Percentiles rank a stretch among this genome's conserved stretches.
Evolutionary conservation across 2,888 invertebrate species (phyloP).

Genomic region (Amiota minor): DNA sequence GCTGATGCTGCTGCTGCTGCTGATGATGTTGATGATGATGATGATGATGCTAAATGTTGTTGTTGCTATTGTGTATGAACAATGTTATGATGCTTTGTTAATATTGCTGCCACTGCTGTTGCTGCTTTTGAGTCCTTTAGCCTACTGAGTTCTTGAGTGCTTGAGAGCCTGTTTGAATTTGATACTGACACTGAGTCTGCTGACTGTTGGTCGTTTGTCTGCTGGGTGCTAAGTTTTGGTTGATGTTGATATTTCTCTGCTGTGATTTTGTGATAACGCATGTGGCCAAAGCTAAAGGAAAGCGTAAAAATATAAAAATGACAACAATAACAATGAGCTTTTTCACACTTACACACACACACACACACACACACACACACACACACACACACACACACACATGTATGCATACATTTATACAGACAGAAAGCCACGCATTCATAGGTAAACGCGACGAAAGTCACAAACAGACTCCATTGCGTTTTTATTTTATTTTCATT

Average conservation of each 20-base stretch:
- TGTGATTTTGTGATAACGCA: neutral
- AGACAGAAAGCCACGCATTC: slow-evolving; percentile 41
- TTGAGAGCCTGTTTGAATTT: neutral
- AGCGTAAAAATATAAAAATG: slow-evolving; percentile 32
- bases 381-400: neutral
- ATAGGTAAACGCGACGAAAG: slow-evolving; percentile 51
- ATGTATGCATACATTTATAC: too few relatives aligned
- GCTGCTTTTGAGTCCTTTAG: too few relatives aligned
- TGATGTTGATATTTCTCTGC: neutral
- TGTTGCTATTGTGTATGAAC: too few relatives aligned
- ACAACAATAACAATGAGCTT: slow-evolving; percentile 36
- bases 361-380: neutral
- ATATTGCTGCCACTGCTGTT: too few relatives aligned
- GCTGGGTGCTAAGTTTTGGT: slow-evolving; percentile 1
- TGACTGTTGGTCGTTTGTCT: too few relatives aligned
- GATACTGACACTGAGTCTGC: slow-evolving; percentile 32
- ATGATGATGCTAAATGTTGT: too few relatives aligned
- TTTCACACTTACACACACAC: slow-evolving; percentile 22
- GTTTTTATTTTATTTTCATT: slow-evolving; percentile 46
- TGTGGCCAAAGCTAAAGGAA: slow-evolving; percentile 26
- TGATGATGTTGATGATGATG: too few relatives aligned
- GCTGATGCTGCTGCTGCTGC: too few relatives aligned
- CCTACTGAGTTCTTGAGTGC: too few relatives aligned
- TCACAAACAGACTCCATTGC: slow-evolving; percentile 72
- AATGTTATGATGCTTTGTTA: too few relatives aligned